Percentiles rank a stretch among this genome's conserved stretches.
phyloP scores from a whole-genome alignment of 2,888 invertebrate species.

The Stomorhina lunata region DNA sequence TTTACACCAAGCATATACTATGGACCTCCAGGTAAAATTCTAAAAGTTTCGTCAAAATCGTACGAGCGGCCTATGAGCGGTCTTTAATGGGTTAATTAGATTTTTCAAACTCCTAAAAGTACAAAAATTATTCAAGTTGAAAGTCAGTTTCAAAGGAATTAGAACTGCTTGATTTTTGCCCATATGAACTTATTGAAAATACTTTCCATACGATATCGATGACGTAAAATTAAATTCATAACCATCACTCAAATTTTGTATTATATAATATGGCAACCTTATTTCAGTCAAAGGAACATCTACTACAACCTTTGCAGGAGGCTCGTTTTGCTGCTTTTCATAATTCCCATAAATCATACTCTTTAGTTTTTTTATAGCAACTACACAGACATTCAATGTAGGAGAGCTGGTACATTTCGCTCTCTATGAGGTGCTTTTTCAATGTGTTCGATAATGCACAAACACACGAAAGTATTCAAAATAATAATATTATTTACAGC shows the following conservation, averaged over 20 bases:
- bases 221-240: too few species aligned
- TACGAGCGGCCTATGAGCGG: too few species aligned
- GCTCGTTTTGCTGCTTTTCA: not conserved
- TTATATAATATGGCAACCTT: not conserved
- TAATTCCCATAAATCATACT: not conserved
- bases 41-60: too few species aligned
- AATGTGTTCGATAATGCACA: not conserved
- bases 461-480: not conserved
- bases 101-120: too few species aligned
- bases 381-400: not conserved
- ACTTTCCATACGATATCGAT: too few species aligned
- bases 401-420: not conserved
- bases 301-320: not conserved
- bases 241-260: not conserved
- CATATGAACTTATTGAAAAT: not conserved
- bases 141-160: too few species aligned
- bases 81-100: too few species aligned
- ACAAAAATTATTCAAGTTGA: too few species aligned
- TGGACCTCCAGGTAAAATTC: too few species aligned
- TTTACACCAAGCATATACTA: too few species aligned
- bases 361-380: conserved; percentile 26
- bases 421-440: conserved; percentile 17
- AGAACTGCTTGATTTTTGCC: too few species aligned
- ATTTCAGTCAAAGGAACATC: not conserved
- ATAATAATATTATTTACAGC: not conserved